phyloP scores from a whole-genome alignment of 2,888 invertebrate genomes.

The Latrodectus hesperus region DNA sequence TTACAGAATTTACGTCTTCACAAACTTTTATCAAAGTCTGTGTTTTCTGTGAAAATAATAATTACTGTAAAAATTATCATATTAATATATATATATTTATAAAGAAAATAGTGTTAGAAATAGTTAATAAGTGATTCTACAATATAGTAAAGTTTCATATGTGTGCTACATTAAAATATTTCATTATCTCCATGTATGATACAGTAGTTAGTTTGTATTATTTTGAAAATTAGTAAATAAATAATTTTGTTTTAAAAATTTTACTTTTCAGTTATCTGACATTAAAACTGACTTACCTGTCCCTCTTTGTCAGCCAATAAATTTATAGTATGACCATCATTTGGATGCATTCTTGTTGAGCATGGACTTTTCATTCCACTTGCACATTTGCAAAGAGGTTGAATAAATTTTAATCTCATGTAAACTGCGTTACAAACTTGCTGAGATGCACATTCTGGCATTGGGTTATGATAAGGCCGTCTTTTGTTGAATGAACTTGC shows the following conservation, averaged over 20 bases:
- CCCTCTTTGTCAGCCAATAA: conserved; percentile 86
- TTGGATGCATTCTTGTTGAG: conserved; percentile 87
- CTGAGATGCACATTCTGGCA: conserved; percentile 95
- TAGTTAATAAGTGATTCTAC: too few relatives aligned
- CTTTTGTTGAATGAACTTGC: conserved; percentile 13
- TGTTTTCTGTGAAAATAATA: conserved; percentile 22
- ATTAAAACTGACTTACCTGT: conserved; percentile 79
- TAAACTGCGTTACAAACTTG: conserved; percentile 96
- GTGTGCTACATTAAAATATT: too few relatives aligned
- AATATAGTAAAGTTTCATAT: too few relatives aligned
- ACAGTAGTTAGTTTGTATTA: too few relatives aligned
- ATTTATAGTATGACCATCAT: conserved; percentile 93
- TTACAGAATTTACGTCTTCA: conserved; percentile 92
- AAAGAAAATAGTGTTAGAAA: too few relatives aligned
- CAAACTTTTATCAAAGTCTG: conserved; percentile 91
- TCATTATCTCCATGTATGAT: too few relatives aligned
- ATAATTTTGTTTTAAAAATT: not conserved
- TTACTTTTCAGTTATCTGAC: not conserved
- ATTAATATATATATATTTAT: not conserved
- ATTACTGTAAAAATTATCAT: not conserved
- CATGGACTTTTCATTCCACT: conserved; percentile 91
- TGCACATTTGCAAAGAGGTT: conserved; percentile 93
- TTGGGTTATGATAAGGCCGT: conserved; percentile 70
- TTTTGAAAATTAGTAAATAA: too few relatives aligned
- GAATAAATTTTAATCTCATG: conserved; percentile 91